Evolutionary conservation across 2,113 vertebrate species (phyloP).

Genomic region (Chitala chitala): DNA sequence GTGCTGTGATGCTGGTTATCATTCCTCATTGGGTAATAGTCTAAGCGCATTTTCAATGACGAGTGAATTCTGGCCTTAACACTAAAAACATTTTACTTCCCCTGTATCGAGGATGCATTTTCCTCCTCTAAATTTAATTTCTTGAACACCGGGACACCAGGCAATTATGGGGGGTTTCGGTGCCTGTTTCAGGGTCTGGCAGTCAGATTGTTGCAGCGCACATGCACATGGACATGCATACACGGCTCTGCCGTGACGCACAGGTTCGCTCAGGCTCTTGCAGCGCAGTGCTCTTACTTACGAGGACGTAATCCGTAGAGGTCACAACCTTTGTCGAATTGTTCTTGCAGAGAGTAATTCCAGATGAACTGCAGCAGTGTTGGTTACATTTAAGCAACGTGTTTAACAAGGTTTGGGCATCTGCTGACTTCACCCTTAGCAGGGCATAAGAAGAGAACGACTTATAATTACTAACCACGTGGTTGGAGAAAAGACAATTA

Average conservation of each 20-base stretch:
- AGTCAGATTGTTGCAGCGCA: neutral
- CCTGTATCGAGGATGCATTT: neutral
- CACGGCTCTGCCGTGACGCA: too few relatives aligned
- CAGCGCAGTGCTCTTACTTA: neutral
- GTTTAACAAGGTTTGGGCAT: constrained; percentile 22
- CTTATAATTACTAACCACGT: constrained; percentile 20
- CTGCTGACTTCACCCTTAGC: constrained; percentile 20
- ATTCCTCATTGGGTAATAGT: constrained; percentile 12
- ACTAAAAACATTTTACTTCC: neutral
- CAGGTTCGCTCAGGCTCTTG: neutral
- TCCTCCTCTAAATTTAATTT: neutral
- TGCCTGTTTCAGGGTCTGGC: neutral
- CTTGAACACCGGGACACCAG: neutral
- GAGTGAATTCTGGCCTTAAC: neutral
- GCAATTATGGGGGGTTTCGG: neutral
- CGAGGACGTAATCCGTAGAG: constrained; percentile 1
- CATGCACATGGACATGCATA: too few relatives aligned
- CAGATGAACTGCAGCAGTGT: neutral
- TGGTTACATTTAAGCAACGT: constrained; percentile 4
- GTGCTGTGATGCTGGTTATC: constrained; percentile 1
- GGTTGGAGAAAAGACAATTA: constrained; percentile 16
- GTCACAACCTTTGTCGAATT: neutral
- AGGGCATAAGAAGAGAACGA: constrained; percentile 23
- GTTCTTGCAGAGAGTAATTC: neutral
- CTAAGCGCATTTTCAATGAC: neutral